These are phyloP conservation scores for Neoseiulus cucumeris DNA, from an alignment of 1,140 invertebrate species.

Conservation along the genomic window DNA sequence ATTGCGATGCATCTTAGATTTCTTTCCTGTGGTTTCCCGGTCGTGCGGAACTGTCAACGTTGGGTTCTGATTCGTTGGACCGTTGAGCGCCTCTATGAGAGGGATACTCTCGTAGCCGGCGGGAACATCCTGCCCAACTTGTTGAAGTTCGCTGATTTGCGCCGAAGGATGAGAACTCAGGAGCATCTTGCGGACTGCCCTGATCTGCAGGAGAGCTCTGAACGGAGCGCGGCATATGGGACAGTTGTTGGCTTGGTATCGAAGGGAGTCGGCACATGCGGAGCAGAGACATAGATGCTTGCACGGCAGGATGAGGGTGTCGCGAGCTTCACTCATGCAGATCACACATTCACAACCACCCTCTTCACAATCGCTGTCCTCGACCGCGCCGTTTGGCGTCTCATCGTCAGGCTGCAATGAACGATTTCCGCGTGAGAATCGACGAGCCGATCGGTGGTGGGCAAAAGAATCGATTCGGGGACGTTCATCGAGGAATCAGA, in stretches of 20 bases:
- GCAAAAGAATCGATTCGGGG: too few species aligned
- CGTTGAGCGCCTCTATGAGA: slow-evolving; percentile 94
- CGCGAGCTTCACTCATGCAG: slow-evolving; percentile 91
- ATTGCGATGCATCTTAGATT: slow-evolving; percentile 1
- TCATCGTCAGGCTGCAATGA: too few species aligned
- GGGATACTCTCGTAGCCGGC: slow-evolving; percentile 82
- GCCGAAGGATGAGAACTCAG: slow-evolving; percentile 6
- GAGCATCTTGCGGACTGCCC: slow-evolving; percentile 56
- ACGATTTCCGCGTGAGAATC: too few species aligned
- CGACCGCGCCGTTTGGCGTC: too few species aligned
- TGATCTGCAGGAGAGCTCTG: slow-evolving; percentile 79
- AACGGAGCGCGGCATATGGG: slow-evolving; percentile 96
- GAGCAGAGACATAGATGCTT: slow-evolving; percentile 93
- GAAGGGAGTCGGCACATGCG: slow-evolving; percentile 81
- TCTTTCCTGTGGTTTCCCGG: neutral
- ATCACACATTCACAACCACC: slow-evolving; percentile 96
- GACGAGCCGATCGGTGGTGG: too few species aligned
- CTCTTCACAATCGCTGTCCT: slow-evolving; percentile 77
- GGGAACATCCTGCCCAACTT: slow-evolving; percentile 56
- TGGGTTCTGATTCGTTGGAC: slow-evolving; percentile 34
- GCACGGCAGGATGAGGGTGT: slow-evolving; percentile 93
- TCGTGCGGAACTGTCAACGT: neutral
- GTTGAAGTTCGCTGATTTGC: slow-evolving; percentile 9
- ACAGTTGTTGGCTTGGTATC: slow-evolving; percentile 91
- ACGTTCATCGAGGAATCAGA: too few species aligned